These are phyloP conservation scores for Paramormyrops kingsleyae DNA, from an alignment of 2,113 vertebrate species.

Conservation along the genomic window DNA sequence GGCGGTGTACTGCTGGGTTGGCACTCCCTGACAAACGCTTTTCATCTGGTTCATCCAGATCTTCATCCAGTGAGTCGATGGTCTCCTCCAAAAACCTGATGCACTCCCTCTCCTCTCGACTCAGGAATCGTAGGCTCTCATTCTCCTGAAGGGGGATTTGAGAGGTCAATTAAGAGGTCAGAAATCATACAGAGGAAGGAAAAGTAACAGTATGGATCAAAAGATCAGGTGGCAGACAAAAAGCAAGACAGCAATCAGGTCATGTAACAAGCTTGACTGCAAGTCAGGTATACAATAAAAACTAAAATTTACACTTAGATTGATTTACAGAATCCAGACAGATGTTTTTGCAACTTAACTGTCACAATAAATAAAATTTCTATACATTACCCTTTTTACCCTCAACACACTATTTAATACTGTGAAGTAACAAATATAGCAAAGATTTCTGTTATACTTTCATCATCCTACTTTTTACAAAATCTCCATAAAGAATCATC, in stretches of 20 bases:
- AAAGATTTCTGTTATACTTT: neutral
- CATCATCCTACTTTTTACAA: neutral
- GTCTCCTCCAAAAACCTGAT: slow-evolving; percentile 89
- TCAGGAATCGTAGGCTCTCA: slow-evolving; percentile 69
- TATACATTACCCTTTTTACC: neutral
- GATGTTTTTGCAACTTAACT: neutral
- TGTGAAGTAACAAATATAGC: neutral
- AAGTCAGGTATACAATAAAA: neutral
- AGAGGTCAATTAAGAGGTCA: neutral
- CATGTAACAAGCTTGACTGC: neutral
- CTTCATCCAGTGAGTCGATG: slow-evolving; percentile 79
- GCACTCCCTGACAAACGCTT: neutral
- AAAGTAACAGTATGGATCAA: neutral
- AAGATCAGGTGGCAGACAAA: neutral
- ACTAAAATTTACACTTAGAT: neutral
- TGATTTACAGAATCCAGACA: neutral
- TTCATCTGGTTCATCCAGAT: slow-evolving; percentile 51
- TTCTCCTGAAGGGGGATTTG: slow-evolving; percentile 59
- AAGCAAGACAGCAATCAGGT: neutral
- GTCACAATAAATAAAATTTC: neutral
- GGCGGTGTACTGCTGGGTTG: slow-evolving; percentile 32
- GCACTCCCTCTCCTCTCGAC: slow-evolving; percentile 82
- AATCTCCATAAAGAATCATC: neutral
- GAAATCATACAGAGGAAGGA: neutral
- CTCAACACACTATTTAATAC: neutral